These are phyloP conservation scores for Cassiopea andromeda DNA, from an alignment of 30 jellyfish, hydroid and myxozoan genomes.

Conservation along the genomic window DNA sequence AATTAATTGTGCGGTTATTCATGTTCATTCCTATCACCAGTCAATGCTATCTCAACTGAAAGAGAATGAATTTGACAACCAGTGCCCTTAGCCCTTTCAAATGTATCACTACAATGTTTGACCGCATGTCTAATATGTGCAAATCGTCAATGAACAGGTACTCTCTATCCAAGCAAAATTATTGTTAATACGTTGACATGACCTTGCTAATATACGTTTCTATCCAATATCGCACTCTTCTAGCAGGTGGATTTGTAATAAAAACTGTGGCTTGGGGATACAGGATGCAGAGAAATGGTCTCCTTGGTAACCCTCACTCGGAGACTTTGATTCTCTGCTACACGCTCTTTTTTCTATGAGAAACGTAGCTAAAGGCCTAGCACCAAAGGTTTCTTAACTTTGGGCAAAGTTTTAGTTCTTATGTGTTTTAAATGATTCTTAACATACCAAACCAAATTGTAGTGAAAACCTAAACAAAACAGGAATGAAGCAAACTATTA, in stretches of 20 bases:
- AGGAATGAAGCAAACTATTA: too few species aligned
- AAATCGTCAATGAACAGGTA: background rate
- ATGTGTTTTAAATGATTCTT: too few species aligned
- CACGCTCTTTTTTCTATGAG: too few species aligned
- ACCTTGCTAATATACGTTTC: background rate
- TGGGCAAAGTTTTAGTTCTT: too few species aligned
- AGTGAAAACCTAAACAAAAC: too few species aligned
- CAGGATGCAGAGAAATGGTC: too few species aligned
- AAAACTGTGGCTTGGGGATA: background rate
- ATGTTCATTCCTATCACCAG: slow-evolving; percentile 10
- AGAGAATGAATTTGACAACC: slow-evolving; percentile 4
- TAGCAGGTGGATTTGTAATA: background rate
- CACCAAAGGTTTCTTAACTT: too few species aligned
- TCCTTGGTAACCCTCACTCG: too few species aligned
- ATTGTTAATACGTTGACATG: background rate
- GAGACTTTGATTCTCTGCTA: too few species aligned
- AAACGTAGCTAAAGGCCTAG: too few species aligned
- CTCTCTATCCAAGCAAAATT: background rate
- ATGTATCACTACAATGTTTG: background rate
- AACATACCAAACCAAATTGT: too few species aligned
- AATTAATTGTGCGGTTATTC: slow-evolving; percentile 45
- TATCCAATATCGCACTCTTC: background rate
- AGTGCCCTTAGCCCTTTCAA: slow-evolving; percentile 1
- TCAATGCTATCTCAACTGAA: background rate
- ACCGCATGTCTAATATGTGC: slow-evolving; percentile 22